Base-by-base conservation (phyloP, 2,888 invertebrate genomes). In the Calephelis perditalis region DNA sequence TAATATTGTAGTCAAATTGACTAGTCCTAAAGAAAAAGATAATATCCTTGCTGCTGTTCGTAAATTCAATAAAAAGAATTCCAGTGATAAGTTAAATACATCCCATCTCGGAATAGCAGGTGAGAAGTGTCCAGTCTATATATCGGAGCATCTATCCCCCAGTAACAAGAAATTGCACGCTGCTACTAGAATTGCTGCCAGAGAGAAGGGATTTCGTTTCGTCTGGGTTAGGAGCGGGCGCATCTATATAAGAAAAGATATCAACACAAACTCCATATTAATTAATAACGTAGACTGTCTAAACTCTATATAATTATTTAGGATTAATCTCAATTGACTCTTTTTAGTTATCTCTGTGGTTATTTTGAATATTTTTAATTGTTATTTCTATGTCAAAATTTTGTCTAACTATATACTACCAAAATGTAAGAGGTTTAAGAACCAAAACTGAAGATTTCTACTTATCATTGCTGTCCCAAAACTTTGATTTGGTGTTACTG, bases 1-100 rank as follows among this genome's bases (percentile, higher is more conserved):
- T 7, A 65, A 62, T 36, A 54, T 62, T 26, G 43, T 65, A 4
- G 60, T 60, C 1, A 36, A 57, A n/a, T 62, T 66, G 35, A 40
- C 56, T 11, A 64, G 55, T 43, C 62, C 60, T 12, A 43, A 56
- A 15, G 15, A 45, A 15, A 57, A 62, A 7, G 65, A 67, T 10
- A 35, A 15, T 0, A 57, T 65, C 10, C 56, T 67, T 15, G 61
- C 63, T 44, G 15, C 55, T 15, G 57, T 46, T 3, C 57, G 63
- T 3, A 62, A 56, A 36, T 67, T 58, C 26, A 67, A 67, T 26
- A 63, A 61, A 47, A 59, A 62, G 11, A 49, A 61, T 40, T 55
- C 62, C 5, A 8, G 9, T 9, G 37, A 36, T 10, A 55, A 55
- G 9, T 35, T 55, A n/a, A 55, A 36, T 55, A 37, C 55, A 36